These are phyloP conservation scores for Dioctria linearis DNA, from an alignment of 2,888 invertebrate species.

Conservation along the genomic window DNA sequence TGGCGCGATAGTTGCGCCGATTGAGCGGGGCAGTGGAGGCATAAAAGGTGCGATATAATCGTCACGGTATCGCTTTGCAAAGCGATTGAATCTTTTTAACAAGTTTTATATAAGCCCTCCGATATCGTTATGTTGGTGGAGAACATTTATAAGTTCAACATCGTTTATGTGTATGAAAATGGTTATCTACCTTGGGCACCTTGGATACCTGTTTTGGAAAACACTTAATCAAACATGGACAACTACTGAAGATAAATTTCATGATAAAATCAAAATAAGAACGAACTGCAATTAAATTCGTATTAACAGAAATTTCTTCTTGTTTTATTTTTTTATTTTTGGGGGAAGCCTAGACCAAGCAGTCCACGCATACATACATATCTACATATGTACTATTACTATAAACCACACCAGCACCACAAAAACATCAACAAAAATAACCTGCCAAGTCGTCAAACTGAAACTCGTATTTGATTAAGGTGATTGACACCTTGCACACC, in stretches of 20 bases:
- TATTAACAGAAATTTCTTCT: neutral
- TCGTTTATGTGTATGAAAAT: neutral
- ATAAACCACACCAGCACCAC: too few species aligned
- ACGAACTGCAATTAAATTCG: conserved; percentile 6
- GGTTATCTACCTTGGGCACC: neutral
- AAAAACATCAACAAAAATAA: neutral
- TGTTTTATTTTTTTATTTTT: neutral
- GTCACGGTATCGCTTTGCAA: neutral
- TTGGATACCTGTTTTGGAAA: neutral
- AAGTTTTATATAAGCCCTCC: neutral
- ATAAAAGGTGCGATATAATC: neutral
- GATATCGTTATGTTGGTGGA: neutral
- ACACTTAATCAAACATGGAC: conserved; percentile 4
- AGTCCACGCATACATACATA: too few species aligned
- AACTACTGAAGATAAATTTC: neutral
- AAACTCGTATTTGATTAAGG: neutral
- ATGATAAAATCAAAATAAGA: neutral
- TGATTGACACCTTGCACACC: neutral
- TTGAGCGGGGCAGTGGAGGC: too few species aligned
- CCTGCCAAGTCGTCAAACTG: neutral
- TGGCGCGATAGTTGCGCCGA: neutral
- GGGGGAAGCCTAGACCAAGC: neutral
- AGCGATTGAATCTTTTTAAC: neutral
- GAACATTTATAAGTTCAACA: neutral
- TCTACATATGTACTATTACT: too few species aligned